Evolutionary conservation across 2,797 vertebrate genomes (phyloP).

Genomic region (Nyctibius grandis): DNA sequence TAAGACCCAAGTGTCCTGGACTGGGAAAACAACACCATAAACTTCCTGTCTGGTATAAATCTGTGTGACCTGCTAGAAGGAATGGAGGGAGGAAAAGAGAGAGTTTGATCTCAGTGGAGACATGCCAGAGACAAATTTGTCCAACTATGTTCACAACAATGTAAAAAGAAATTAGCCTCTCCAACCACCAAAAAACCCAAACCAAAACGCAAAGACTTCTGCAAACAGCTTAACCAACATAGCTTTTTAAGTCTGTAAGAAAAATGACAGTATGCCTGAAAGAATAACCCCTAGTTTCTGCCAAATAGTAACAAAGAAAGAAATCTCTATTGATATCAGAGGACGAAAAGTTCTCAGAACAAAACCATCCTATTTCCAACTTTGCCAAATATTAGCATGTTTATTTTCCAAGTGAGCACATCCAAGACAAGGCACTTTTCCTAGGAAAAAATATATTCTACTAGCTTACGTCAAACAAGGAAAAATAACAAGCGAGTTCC

Average conservation of each 20-base stretch:
- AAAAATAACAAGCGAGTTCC: slow-evolving; percentile 4
- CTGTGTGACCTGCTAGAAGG: neutral
- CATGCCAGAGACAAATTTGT: neutral
- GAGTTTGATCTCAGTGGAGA: neutral
- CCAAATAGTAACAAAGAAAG: neutral
- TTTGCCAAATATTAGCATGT: neutral
- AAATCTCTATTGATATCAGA: neutral
- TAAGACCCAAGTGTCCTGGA: neutral
- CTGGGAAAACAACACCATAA: neutral
- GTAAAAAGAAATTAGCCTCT: neutral
- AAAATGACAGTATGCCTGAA: neutral
- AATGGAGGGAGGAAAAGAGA: neutral
- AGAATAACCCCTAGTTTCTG: neutral
- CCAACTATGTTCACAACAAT: neutral
- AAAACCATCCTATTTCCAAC: neutral
- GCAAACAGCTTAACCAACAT: neutral
- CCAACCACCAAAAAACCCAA: neutral
- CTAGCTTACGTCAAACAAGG: neutral
- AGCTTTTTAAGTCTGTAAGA: neutral
- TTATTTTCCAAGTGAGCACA: slow-evolving; percentile 21
- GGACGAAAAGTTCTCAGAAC: neutral
- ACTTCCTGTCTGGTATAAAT: neutral
- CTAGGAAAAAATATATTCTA: neutral
- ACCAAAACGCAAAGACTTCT: neutral
- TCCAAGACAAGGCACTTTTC: neutral